A percentile compares a stretch with the other conserved stretches of the same genome.
These are phyloP conservation scores for Ephialtes manifestator DNA, from an alignment of 2,888 invertebrate genomes.

Conservation along the genomic window DNA sequence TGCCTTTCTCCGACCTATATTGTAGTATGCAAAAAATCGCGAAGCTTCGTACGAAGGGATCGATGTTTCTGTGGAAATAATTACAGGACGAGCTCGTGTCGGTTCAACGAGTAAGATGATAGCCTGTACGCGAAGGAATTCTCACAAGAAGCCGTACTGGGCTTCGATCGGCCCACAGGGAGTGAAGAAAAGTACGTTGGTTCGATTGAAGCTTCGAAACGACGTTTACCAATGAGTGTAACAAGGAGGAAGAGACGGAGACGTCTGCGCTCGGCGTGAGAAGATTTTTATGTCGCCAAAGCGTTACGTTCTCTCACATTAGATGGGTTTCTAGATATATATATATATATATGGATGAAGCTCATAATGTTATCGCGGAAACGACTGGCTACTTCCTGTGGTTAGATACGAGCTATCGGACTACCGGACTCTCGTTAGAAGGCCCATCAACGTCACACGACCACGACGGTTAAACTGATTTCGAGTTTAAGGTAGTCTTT, in stretches of 20 bases:
- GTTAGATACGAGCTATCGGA: constrained; percentile 63
- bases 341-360: constrained; percentile 55
- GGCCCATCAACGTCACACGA: constrained; percentile 16
- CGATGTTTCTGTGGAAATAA: constrained; percentile 40
- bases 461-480: constrained; percentile 3
- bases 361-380: constrained; percentile 58
- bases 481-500: not conserved
- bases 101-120: constrained; percentile 73
- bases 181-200: constrained; percentile 50
- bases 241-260: constrained; percentile 12
- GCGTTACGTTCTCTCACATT: constrained; percentile 66
- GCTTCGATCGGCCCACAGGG: constrained; percentile 9
- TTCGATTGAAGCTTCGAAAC: constrained; percentile 30
- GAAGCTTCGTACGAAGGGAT: not conserved
- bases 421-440: constrained; percentile 22
- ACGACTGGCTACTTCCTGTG: constrained; percentile 70
- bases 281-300: constrained; percentile 54
- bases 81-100: constrained; percentile 48
- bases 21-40: constrained; percentile 3
- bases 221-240: constrained; percentile 15
- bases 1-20: not conserved
- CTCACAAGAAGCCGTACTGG: constrained; percentile 77
- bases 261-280: constrained; percentile 55
- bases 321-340: constrained; percentile 52
- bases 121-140: constrained; percentile 74